phyloP scores from a whole-genome alignment of 2,797 vertebrate genomes.

The Ambastaia sidthimunki region DNA sequence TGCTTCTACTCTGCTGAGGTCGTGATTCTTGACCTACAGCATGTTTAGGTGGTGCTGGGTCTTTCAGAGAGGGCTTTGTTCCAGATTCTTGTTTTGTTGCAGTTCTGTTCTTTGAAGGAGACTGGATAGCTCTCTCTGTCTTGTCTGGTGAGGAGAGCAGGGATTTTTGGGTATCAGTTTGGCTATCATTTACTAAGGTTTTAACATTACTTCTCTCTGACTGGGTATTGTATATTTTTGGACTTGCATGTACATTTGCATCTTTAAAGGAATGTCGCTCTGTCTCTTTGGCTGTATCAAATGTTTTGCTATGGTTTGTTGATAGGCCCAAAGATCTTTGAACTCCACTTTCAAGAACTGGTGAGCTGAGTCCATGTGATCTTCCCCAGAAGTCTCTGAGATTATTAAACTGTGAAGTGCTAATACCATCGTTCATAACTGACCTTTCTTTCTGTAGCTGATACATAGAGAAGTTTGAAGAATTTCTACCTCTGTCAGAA shows the following conservation, averaged over 20 bases:
- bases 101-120: constrained; percentile 59
- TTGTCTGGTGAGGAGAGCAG: constrained; percentile 53
- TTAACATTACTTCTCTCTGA: constrained; percentile 60
- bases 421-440: constrained; percentile 69
- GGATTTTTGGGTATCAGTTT: constrained; percentile 25
- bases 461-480: constrained; percentile 71
- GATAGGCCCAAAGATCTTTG: constrained; percentile 67
- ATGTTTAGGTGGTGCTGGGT: constrained; percentile 60
- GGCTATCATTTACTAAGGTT: constrained; percentile 47
- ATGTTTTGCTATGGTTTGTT: constrained; percentile 36
- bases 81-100: constrained; percentile 56
- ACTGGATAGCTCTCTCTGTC: constrained; percentile 44
- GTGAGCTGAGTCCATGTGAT: constrained; percentile 55
- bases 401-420: constrained; percentile 82
- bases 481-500: constrained; percentile 57
- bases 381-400: constrained; percentile 88
- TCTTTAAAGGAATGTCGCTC: constrained; percentile 46
- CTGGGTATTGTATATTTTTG: constrained; percentile 52
- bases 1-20: constrained; percentile 65
- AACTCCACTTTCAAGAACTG: constrained; percentile 25
- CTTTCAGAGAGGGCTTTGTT: constrained; percentile 59
- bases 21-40: constrained; percentile 63
- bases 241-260: constrained; percentile 60
- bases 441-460: constrained; percentile 80
- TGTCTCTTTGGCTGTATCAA: constrained; percentile 63